Evolutionary conservation across 2,888 invertebrate genomes (phyloP).

Genomic region (Drosophila fungiperda): DNA sequence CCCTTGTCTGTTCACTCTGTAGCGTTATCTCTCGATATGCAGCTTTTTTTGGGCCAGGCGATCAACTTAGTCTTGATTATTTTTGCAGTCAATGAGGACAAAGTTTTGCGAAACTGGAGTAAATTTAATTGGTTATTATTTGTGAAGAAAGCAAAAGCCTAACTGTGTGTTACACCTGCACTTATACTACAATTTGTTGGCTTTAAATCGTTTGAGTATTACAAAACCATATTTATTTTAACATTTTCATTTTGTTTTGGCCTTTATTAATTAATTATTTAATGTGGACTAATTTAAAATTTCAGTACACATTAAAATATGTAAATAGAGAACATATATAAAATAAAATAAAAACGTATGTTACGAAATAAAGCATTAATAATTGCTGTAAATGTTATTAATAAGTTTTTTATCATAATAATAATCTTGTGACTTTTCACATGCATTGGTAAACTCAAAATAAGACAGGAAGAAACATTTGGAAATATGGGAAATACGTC

Average conservation of each 20-base stretch:
- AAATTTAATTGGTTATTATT: constrained; percentile 71
- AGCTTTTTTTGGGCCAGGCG: constrained; percentile 37
- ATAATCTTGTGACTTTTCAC: background rate
- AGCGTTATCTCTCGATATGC: constrained; percentile 71
- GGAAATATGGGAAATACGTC: background rate
- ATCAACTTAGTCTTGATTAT: constrained; percentile 68
- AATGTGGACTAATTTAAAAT: background rate
- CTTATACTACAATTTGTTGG: constrained; percentile 26
- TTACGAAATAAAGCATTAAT: background rate
- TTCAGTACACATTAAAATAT: background rate
- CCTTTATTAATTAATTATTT: too few relatives aligned
- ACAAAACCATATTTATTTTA: constrained; percentile 14
- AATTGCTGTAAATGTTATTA: background rate
- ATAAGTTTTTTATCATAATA: background rate
- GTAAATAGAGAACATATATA: background rate
- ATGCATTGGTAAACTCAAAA: background rate
- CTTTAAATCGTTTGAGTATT: constrained; percentile 25
- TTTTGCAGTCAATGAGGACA: constrained; percentile 43
- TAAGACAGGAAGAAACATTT: background rate
- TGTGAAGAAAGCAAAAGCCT: constrained; percentile 21
- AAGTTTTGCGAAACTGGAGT: constrained; percentile 51
- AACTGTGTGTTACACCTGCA: constrained; percentile 17
- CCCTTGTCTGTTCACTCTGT: constrained; percentile 34
- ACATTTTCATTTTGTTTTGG: background rate
- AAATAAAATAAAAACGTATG: background rate